Evolutionary conservation across 2,797 vertebrate genomes (phyloP).

Genomic region (Acanthurus tractus): DNA sequence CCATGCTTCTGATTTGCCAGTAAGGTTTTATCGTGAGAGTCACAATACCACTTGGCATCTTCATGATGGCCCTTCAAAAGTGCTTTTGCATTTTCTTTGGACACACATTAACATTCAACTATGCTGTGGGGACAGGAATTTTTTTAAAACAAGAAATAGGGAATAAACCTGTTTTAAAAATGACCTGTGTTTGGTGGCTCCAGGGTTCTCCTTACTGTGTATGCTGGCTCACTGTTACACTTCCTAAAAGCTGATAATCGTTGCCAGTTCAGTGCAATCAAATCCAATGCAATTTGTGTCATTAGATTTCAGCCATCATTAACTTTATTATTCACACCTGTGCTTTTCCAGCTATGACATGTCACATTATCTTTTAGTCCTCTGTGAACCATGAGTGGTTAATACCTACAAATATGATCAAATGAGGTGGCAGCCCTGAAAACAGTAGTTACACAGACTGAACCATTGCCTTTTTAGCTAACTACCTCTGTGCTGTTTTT

Average conservation of each 20-base stretch:
- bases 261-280: no score
- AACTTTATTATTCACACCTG: constrained; percentile 3
- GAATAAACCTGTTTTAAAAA: no score
- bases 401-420: neutral
- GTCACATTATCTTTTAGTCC: neutral
- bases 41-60: no score
- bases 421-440: neutral
- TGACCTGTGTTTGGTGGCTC: neutral
- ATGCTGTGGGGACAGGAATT: no score
- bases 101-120: no score
- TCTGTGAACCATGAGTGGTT: neutral
- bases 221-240: constrained; percentile 1
- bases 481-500: neutral
- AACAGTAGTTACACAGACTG: neutral
- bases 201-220: neutral
- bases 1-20: no score
- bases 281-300: no score
- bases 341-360: neutral
- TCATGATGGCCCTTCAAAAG: no score
- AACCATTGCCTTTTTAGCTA: neutral
- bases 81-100: no score
- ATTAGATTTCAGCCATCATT: neutral
- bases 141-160: no score
- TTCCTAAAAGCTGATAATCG: neutral
- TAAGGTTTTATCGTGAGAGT: no score